These are phyloP conservation scores for Muscina levida DNA, from an alignment of 2,888 invertebrate species.

Conservation along the genomic window DNA sequence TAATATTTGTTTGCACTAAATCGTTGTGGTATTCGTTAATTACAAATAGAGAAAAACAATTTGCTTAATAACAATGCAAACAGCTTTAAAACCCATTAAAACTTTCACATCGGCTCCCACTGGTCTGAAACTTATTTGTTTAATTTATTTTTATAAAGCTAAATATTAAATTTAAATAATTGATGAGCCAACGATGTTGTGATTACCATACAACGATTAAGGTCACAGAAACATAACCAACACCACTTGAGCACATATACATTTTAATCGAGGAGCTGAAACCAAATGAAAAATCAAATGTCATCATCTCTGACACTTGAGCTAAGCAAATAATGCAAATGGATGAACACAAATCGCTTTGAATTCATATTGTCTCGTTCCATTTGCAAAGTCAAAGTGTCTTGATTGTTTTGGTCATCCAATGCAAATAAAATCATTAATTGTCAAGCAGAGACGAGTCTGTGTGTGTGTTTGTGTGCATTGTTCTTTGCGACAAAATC, in stretches of 20 bases:
- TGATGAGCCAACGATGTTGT: constrained; percentile 42
- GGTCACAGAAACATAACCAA: no score
- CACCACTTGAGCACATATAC: no score
- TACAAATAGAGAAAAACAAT: constrained; percentile 17
- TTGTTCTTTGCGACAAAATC: constrained; percentile 4
- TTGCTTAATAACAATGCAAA: constrained; percentile 2
- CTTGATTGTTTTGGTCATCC: not conserved
- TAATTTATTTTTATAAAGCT: constrained; percentile 42
- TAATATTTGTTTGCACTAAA: constrained; percentile 6
- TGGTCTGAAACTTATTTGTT: constrained; percentile 55
- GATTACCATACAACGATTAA: constrained; percentile 44
- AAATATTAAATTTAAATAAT: constrained; percentile 55
- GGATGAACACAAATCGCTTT: constrained; percentile 5
- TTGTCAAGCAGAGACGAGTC: constrained; percentile 22
- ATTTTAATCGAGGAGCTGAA: no score
- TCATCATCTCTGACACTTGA: constrained; percentile 10
- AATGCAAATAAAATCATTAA: constrained; percentile 50
- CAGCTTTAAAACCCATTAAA: no score
- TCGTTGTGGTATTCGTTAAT: not conserved
- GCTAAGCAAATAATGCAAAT: constrained; percentile 10
- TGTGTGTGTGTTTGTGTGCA: no score
- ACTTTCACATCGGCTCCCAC: not conserved
- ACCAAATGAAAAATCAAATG: constrained; percentile 22
- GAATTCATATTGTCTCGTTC: not conserved
- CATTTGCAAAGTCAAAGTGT: not conserved